Evolutionary conservation across 2,797 vertebrate species (phyloP).

Genomic region (Lacerta agilis): DNA sequence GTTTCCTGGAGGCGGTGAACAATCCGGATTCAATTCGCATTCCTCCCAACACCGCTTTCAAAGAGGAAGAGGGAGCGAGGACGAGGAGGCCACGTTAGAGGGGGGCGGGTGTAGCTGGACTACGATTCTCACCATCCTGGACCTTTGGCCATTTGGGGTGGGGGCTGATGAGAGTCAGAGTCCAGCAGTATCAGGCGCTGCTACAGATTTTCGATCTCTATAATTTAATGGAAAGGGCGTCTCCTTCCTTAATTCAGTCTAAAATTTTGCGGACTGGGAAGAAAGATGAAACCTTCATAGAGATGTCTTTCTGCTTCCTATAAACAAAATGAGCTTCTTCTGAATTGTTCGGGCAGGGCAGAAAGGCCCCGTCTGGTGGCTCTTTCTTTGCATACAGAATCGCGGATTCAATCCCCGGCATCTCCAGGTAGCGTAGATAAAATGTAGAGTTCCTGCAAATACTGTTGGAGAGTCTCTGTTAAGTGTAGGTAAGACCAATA

Average conservation of each 20-base stretch:
- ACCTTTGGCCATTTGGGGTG: background rate
- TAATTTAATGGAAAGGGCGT: no score
- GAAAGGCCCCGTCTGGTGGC: no score
- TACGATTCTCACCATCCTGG: background rate
- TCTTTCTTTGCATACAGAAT: background rate
- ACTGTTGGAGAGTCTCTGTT: background rate
- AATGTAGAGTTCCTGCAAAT: background rate
- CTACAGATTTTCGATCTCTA: no score
- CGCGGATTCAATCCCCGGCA: background rate
- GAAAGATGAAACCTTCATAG: no score
- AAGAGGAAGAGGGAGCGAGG: background rate
- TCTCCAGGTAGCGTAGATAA: background rate
- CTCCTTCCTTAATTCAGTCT: background rate
- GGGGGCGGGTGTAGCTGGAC: background rate
- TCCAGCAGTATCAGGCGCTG: background rate
- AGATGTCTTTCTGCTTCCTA: background rate
- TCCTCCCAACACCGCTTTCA: background rate
- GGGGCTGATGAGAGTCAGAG: background rate
- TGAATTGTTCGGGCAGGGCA: background rate
- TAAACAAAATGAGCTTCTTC: background rate
- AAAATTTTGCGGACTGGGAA: no score
- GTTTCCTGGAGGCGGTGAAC: no score
- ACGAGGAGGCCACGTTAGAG: background rate
- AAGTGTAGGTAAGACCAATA: no score
- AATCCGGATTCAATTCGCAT: no score